phyloP scores from a whole-genome alignment of 2,113 vertebrate species.

The Phylloscopus whistleri region DNA sequence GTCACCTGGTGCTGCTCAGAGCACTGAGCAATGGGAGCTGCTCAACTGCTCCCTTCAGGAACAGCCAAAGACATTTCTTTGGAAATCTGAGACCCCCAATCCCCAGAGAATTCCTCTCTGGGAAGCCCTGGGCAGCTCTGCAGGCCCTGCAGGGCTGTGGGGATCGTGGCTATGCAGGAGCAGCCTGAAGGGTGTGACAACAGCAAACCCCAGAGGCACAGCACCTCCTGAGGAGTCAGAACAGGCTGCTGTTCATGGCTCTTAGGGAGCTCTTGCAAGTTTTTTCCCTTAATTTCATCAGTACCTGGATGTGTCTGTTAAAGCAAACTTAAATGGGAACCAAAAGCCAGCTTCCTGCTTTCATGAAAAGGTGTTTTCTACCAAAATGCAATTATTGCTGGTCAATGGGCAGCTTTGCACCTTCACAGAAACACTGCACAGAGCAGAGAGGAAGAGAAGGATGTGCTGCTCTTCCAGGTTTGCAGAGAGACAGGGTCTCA shows the following conservation, averaged over 20 bases:
- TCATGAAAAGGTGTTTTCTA: background rate
- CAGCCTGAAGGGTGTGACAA: accelerated
- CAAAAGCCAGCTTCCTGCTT: background rate
- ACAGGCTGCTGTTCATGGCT: accelerated
- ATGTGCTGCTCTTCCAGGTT: background rate
- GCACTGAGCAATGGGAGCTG: background rate
- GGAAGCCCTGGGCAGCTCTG: background rate
- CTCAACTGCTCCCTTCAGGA: background rate
- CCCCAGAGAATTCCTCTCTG: background rate
- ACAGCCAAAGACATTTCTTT: background rate
- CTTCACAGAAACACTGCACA: background rate
- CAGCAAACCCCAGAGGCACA: background rate
- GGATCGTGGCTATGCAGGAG: accelerated
- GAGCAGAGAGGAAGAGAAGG: background rate
- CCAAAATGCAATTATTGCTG: background rate
- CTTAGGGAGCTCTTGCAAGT: background rate
- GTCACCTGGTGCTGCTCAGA: background rate
- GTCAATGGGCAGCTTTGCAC: background rate
- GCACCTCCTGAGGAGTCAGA: background rate
- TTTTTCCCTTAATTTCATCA: background rate
- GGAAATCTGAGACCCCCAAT: background rate
- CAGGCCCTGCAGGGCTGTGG: background rate
- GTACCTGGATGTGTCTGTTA: background rate
- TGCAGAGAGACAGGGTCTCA: background rate
- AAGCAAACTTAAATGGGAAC: background rate